These are phyloP conservation scores for Drosophila gaucha DNA, from an alignment of 2,888 invertebrate genomes.

Conservation along the genomic window DNA sequence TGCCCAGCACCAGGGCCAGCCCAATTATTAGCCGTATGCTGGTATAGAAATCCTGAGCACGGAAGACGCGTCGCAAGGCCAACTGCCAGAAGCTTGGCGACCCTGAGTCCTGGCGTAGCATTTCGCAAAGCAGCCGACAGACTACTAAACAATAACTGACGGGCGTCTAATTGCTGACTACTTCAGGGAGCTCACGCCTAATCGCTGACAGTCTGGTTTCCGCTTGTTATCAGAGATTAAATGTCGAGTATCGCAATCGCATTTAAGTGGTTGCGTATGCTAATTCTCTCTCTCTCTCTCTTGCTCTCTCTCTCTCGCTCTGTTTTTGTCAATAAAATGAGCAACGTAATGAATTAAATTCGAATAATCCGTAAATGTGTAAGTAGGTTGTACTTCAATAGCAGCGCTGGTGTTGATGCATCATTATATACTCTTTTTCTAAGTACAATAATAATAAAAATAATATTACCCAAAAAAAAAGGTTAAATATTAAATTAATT, in stretches of 20 bases:
- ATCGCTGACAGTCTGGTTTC: conserved; percentile 20
- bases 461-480: no score
- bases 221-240: conserved; percentile 50
- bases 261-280: conserved; percentile 10
- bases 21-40: conserved; percentile 49
- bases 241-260: conserved; percentile 33
- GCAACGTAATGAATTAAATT: conserved; percentile 22
- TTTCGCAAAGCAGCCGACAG: conserved; percentile 11
- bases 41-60: conserved; percentile 48
- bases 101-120: conserved; percentile 32
- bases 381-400: not conserved
- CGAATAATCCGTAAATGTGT: not conserved
- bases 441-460: no score
- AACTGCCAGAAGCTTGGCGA: conserved; percentile 18
- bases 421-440: no score
- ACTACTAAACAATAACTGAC: conserved; percentile 25
- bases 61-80: conserved; percentile 19
- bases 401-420: not conserved
- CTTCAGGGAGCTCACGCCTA: conserved; percentile 16
- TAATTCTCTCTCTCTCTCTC: not conserved
- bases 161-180: conserved; percentile 11
- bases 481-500: no score
- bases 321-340: not conserved
- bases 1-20: conserved; percentile 48
- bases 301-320: not conserved